Percentiles rank a stretch among this genome's conserved stretches.
phyloP scores from a whole-genome alignment of 2,113 vertebrate genomes.

The Anas platyrhynchos region DNA sequence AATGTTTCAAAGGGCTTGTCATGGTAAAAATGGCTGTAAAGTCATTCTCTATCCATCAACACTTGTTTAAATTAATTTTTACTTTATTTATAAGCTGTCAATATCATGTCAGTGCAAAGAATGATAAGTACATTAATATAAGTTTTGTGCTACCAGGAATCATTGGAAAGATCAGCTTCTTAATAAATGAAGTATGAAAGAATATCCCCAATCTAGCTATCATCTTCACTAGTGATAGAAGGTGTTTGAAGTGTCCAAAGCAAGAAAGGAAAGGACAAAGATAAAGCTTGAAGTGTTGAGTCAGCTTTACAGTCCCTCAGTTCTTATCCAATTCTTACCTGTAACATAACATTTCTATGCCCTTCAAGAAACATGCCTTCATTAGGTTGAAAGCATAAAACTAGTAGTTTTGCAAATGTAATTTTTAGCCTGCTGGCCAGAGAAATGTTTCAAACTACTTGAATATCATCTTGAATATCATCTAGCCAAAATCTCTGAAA shows the following conservation, averaged over 20 bases:
- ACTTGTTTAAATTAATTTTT: background rate
- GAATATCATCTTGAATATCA: background rate
- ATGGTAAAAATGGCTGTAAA: background rate
- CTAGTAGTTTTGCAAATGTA: background rate
- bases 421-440: background rate
- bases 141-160: background rate
- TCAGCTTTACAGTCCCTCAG: background rate
- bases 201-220: background rate
- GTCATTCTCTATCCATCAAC: background rate
- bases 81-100: background rate
- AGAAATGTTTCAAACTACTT: background rate
- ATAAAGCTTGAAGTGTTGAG: background rate
- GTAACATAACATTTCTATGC: background rate
- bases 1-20: background rate
- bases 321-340: background rate
- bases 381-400: background rate
- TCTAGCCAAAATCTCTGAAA: background rate
- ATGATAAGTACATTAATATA: background rate
- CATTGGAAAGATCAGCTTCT: background rate
- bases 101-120: background rate
- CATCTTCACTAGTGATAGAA: background rate
- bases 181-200: background rate
- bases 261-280: background rate
- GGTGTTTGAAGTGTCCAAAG: background rate
- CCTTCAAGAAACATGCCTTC: background rate